These are phyloP conservation scores for Pachymerium ferrugineum DNA, from an alignment of 2,888 invertebrate genomes.

Conservation along the genomic window DNA sequence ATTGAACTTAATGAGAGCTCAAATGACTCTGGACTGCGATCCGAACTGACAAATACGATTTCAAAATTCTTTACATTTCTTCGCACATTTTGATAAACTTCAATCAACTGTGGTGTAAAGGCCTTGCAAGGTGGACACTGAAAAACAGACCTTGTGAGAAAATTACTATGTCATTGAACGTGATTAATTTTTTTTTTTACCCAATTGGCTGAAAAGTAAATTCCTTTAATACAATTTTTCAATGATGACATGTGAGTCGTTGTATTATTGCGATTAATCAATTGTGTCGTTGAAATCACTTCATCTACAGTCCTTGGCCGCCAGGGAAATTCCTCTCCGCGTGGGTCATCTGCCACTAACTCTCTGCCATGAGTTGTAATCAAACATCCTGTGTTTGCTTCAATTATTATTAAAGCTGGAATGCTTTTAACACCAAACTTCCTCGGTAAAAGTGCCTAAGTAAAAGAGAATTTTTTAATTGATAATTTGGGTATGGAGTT, in stretches of 20 bases:
- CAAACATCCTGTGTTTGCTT: slow-evolving; percentile 60
- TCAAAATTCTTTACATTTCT: slow-evolving; percentile 66
- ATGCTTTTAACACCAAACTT: slow-evolving; percentile 72
- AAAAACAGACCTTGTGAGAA: not conserved
- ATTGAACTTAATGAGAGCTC: slow-evolving; percentile 65
- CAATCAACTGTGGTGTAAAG: slow-evolving; percentile 70
- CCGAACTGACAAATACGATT: slow-evolving; percentile 78
- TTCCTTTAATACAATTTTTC: slow-evolving; percentile 61
- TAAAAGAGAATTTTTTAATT: slow-evolving; percentile 36
- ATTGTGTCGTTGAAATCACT: slow-evolving; percentile 49
- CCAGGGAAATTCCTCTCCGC: slow-evolving; percentile 68
- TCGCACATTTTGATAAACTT: slow-evolving; percentile 65
- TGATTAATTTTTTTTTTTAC: slow-evolving; percentile 49
- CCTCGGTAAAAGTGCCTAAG: slow-evolving; percentile 67
- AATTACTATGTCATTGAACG: not conserved
- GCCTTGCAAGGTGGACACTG: slow-evolving; percentile 83
- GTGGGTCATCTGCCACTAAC: slow-evolving; percentile 63
- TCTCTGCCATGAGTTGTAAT: slow-evolving; percentile 61
- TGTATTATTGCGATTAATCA: slow-evolving; percentile 45
- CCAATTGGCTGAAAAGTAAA: slow-evolving; percentile 87
- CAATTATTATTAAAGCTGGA: slow-evolving; percentile 66
- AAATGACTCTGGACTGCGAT: slow-evolving; percentile 76
- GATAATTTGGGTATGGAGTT: not conserved
- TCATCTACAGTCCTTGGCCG: slow-evolving; percentile 62
- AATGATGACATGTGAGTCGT: slow-evolving; percentile 42